A percentile compares a stretch with the other conserved stretches of the same genome.
Evolutionary conservation across 2,797 vertebrate genomes (phyloP).

Genomic region (Leucoraja ocellata): DNA sequence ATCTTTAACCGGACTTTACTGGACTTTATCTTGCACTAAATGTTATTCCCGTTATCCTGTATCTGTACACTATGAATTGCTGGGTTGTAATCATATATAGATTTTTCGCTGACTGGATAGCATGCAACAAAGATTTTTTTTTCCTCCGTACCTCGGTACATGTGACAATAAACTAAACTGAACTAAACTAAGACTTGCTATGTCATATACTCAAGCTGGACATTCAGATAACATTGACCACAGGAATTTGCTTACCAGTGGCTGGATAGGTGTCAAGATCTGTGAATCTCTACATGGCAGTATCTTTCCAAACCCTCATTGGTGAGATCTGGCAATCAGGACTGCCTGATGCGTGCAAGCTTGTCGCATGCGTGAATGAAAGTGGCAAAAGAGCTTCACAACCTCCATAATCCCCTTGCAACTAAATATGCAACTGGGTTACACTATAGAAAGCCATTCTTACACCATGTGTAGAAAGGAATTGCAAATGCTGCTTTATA

Average conservation of each 20-base stretch:
- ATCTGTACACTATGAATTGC: too few species aligned
- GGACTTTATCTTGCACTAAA: too few species aligned
- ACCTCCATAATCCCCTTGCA: too few species aligned
- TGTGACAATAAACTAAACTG: too few species aligned
- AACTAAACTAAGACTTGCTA: too few species aligned
- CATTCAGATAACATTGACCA: neutral
- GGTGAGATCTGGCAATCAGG: neutral
- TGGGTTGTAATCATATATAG: too few species aligned
- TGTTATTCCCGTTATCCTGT: too few species aligned
- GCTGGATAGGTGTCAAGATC: neutral
- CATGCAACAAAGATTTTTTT: too few species aligned
- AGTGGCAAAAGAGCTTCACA: neutral
- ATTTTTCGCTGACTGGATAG: too few species aligned
- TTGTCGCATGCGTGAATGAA: neutral
- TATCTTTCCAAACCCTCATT: neutral
- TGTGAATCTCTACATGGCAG: neutral
- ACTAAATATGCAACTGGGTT: neutral
- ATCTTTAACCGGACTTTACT: too few species aligned
- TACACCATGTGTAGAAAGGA: neutral
- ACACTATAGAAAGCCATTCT: neutral
- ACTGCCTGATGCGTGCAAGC: neutral
- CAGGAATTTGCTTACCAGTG: neutral
- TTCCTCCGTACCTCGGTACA: too few species aligned
- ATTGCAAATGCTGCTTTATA: too few species aligned
- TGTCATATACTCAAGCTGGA: neutral